Conservation (phyloP, 1,140 invertebrate species). For the Calliopsis andreniformis region DNA sequence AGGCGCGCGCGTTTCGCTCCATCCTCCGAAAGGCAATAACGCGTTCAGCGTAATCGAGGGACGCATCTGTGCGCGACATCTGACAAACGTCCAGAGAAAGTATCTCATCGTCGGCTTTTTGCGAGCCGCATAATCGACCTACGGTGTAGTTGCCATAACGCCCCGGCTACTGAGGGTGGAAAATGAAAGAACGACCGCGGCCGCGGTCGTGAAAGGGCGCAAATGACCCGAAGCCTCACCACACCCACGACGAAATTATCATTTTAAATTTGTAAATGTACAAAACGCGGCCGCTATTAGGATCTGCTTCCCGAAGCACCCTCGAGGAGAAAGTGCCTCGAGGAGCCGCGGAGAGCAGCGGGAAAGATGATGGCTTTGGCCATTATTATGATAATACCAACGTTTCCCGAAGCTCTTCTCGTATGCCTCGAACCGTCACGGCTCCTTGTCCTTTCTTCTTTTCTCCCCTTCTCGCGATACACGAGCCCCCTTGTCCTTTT, state of each 20-base stretch:
- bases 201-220: slow-evolving; percentile 58
- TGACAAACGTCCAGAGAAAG: slow-evolving; percentile 63
- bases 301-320: slow-evolving; percentile 40
- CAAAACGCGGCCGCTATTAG: slow-evolving; percentile 68
- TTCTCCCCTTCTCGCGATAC: slow-evolving; percentile 7
- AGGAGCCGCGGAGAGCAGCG: slow-evolving; percentile 34
- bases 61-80: slow-evolving; percentile 58
- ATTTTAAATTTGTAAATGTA: slow-evolving; percentile 77
- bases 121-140: slow-evolving; percentile 53
- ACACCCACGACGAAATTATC: slow-evolving; percentile 70
- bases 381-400: slow-evolving; percentile 75
- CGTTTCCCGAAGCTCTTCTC: slow-evolving; percentile 64
- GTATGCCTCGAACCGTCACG: slow-evolving; percentile 51
- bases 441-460: slow-evolving; percentile 50
- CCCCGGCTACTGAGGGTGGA: background rate
- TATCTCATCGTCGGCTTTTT: slow-evolving; percentile 42
- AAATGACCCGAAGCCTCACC: slow-evolving; percentile 67
- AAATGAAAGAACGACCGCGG: slow-evolving; percentile 51
- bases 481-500: slow-evolving; percentile 27
- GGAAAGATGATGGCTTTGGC: slow-evolving; percentile 70
- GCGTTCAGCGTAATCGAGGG: slow-evolving; percentile 31
- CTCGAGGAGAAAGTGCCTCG: slow-evolving; percentile 30
- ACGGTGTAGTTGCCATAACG: background rate
- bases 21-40: background rate
- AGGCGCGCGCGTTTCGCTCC: background rate